Evolutionary conservation across 1,140 invertebrate genomes (phyloP), one percentile per base, ranked within the genome.

Genomic region (Thaumetopoea pityocampa): DNA sequence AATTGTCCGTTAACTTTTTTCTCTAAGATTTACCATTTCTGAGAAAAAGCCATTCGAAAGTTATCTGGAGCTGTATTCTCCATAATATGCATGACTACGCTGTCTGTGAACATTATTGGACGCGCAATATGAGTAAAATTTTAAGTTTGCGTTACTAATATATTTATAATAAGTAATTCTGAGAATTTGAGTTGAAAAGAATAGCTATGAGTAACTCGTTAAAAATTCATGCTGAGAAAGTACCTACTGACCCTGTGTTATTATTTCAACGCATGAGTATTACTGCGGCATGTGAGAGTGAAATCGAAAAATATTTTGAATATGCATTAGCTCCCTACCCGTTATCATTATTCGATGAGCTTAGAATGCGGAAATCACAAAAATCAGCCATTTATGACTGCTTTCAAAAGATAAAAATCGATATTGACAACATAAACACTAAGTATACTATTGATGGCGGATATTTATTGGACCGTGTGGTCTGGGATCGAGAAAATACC

Each of bases 201-300:
- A n/a, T 51, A 58, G 33, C 60, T 35, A 46, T 63, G 20, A 69
- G 12, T 28, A 65, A 38, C 23, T 46, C 55, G 18, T 48, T 76
- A 37, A 70, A 74, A 61, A 37, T 74, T 46, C 28, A 71, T 51
- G 48, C 64, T 15, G 45, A 60, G 28, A 51, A 62, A 42, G 60
- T 80, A 24, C 18, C 58, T 41, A 33, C 78, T 30, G 63, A 80
- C 50, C 65, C 67, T 32, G 24, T 61, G 37, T 50, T 73, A 49
- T 50, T 85, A 7, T 83, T 78, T 47, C 74, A 84, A 62, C 47
- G 65, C 34, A 78, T 82, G 16, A 43, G 38, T 41, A 32, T 53
- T 38, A 51, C 36, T 29, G 18, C 1, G 35, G 10, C 30, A 29
- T 49, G 46, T 36, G 17, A 44, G 30, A 48, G 58, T 42, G 43